Evolutionary conservation across 2,113 vertebrate genomes (phyloP), one percentile per base, ranked within the genome.

Genomic region (Anser brachyrhynchus): DNA sequence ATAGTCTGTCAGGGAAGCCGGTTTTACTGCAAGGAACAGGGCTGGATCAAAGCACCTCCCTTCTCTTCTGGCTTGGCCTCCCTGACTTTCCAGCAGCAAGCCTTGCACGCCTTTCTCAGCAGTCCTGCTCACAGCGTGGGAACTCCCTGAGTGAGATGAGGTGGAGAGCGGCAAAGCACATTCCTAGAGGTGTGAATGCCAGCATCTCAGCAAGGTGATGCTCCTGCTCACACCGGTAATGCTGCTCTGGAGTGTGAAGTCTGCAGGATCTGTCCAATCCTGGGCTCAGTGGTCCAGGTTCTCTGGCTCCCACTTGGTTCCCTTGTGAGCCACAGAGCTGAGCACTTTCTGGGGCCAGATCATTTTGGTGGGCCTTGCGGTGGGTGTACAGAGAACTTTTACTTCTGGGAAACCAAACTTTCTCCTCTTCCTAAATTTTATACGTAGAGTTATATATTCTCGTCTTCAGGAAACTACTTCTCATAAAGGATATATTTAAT

Each of bases 381-480:
- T 70, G 79, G 43, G 31, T 43, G 35, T 70, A 22, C 65, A 33
- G 70, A 64, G 79, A 86, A 35, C 54, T 89, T 84, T 81, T 46
- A 39, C 61, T 92, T 86, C 83, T 65, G 52, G 77, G 41, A 65
- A 55, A 49, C 72, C 41, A 58, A 35, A 43, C 59, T 44, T 69
- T 35, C 13, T 89, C 80, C 67, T 81, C 75, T 92, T 73, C 3
- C 6, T 80, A 17, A 28, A 71, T 90, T 93, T 82, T 71, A 0
- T 74, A 16, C 25, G 16, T 78, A 71, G 75, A 79, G 49, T n/a
- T 62, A 1, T 6, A 25, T 54, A 16, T 85, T 59, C 77, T 92
- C 23, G 85, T 87, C 80, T 95, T 83, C 65, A 80, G 93, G 92
- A 92, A 67, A 37, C 89, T 92, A 51, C 59, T 86, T 9, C 72